These are phyloP conservation scores for Orchesella flavescens DNA, from an alignment of 2,888 invertebrate genomes.

Conservation along the genomic window DNA sequence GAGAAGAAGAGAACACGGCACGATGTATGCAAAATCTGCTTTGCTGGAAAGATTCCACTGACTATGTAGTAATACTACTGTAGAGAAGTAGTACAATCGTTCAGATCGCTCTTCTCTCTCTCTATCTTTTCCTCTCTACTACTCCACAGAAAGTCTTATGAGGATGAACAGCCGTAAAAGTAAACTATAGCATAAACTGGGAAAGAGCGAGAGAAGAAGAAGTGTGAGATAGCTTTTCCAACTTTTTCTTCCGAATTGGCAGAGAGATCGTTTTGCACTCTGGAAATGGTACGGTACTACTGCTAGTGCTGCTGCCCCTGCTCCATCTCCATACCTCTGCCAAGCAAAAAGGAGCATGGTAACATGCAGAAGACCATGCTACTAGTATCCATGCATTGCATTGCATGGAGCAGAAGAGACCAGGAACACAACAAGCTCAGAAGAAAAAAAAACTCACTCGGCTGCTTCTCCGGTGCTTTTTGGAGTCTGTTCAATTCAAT, in stretches of 20 bases:
- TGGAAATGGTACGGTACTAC: conserved; percentile 45
- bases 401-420: conserved; percentile 12
- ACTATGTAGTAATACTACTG: neutral
- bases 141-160: neutral
- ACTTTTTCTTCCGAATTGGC: conserved; percentile 44
- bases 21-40: conserved; percentile 24
- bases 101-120: conserved; percentile 4
- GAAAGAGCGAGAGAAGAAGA: conserved; percentile 24
- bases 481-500: conserved; percentile 64
- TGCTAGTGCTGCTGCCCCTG: conserved; percentile 27
- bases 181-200: neutral
- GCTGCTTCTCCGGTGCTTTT: conserved; percentile 58
- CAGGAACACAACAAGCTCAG: conserved; percentile 7
- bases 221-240: conserved; percentile 41
- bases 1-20: conserved; percentile 9
- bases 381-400: neutral
- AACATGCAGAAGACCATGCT: neutral
- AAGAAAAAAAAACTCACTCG: conserved; percentile 35
- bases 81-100: conserved; percentile 1
- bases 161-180: conserved; percentile 7
- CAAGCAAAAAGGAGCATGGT: neutral
- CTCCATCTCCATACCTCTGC: conserved; percentile 13
- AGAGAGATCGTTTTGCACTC: conserved; percentile 54
- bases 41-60: neutral
- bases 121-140: neutral